phyloP scores from a whole-genome alignment of 2,797 vertebrate species.

The Xenopus petersii region DNA sequence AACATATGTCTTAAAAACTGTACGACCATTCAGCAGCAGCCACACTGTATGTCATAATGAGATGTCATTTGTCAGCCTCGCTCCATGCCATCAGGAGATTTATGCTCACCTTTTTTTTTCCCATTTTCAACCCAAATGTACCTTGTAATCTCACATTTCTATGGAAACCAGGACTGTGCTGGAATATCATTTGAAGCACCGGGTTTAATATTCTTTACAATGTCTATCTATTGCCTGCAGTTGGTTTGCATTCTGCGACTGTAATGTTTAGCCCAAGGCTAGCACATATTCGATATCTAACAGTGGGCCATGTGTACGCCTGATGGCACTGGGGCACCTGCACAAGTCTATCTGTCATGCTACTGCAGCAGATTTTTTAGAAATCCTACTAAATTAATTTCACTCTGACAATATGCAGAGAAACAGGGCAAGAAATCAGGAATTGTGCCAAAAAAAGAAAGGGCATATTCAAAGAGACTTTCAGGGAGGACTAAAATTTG shows the following conservation, averaged over 20 bases:
- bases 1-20: neutral
- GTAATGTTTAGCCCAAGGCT: slow-evolving; percentile 32
- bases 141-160: slow-evolving; percentile 4
- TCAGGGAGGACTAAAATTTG: no score
- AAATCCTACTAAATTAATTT: slow-evolving; percentile 36
- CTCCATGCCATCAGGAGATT: neutral
- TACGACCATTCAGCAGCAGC: neutral
- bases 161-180: slow-evolving; percentile 7
- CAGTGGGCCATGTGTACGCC: slow-evolving; percentile 38
- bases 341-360: slow-evolving; percentile 46
- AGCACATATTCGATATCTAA: slow-evolving; percentile 16
- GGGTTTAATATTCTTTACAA: slow-evolving; percentile 2
- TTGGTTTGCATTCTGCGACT: slow-evolving; percentile 23
- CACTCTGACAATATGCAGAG: slow-evolving; percentile 32
- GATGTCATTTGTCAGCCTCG: slow-evolving; percentile 2
- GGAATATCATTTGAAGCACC: neutral
- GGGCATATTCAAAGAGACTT: slow-evolving; percentile 9
- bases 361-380: slow-evolving; percentile 30
- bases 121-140: slow-evolving; percentile 1
- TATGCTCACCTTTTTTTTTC: neutral
- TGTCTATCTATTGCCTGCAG: slow-evolving; percentile 14
- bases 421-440: slow-evolving; percentile 20
- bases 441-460: neutral
- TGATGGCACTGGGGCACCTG: slow-evolving; percentile 41
- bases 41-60: neutral